phyloP scores from a whole-genome alignment of 1,140 invertebrate species.

The Apis florea region DNA sequence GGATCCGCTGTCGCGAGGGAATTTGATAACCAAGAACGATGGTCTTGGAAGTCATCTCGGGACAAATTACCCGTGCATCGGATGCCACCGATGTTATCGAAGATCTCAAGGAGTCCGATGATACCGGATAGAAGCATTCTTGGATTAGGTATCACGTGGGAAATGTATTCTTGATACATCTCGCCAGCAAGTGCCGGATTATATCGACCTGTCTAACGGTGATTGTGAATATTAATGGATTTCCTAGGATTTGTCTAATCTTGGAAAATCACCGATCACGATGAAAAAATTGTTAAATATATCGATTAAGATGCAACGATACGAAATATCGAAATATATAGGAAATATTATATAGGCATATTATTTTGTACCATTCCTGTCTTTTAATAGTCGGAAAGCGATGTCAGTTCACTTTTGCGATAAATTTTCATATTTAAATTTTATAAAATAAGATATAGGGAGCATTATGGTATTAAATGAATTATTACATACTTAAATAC shows the following conservation, averaged over 20 bases:
- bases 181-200: constrained; percentile 36
- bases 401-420: no score
- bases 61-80: constrained; percentile 57
- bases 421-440: no score
- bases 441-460: no score
- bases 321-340: no score
- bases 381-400: no score
- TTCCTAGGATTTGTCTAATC: neutral
- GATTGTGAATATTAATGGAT: constrained; percentile 8
- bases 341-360: no score
- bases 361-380: no score
- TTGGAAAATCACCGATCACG: neutral
- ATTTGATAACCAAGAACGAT: constrained; percentile 55
- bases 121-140: constrained; percentile 50
- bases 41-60: constrained; percentile 42
- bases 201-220: constrained; percentile 28
- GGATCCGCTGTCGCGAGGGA: constrained; percentile 14
- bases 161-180: constrained; percentile 53
- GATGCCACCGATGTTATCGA: constrained; percentile 53
- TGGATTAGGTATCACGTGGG: constrained; percentile 47
- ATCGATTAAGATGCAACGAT: neutral
- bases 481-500: no score
- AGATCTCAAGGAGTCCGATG: constrained; percentile 46
- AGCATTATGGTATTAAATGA: no score
- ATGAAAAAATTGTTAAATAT: neutral